Base-by-base conservation (phyloP, 2,888 invertebrate species). In the Eubasilissa splendida region DNA sequence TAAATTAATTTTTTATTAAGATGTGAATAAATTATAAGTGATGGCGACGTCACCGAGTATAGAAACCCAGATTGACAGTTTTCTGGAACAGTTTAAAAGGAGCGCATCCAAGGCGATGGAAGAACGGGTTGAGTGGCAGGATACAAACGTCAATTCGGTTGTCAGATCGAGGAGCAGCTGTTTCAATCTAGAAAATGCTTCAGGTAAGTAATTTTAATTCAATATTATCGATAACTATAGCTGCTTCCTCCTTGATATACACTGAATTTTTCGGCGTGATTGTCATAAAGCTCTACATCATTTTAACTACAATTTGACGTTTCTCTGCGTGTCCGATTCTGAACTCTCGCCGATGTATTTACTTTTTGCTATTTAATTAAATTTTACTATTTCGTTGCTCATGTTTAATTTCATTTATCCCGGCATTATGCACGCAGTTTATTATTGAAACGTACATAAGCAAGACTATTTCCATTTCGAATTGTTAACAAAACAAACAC, bases 51-150 rank as follows among this genome's bases (percentile, higher is more conserved):
- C 93, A 84, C 92, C 93, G 84, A 95, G 93, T 85, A 93, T 95
- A 88, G 95, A 95, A 90, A 94, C 93, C 86, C 95, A 95, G 91
- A 95, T 95, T 90, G 95, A 95, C 92, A 94, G 93, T 90, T 95
- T 95, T 90, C 89, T 95, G 88, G 95, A 95, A 90, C 95, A 95
- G 87, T 95, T 95, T 87, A 95, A 95, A 87, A 92, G 93, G 84
- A 95, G 94, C 90, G 95, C 95, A 85, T 94, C 94, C 79, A 94
- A 93, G 86, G 94, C 94, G 80, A 95, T 95, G 92, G 94, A 94
- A 85, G 92, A 92, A 84, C 87, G 88, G 79, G 89, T 90, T 87
- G 91, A 91, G 84, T 91, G 91, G 91, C 88, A 90, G 79, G 90
- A 90, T 85, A 88, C 89, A 81, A 88, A 89, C 68, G 88, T 89